phyloP scores from a whole-genome alignment of 2,113 vertebrate genomes.

The Bubo bubo region DNA sequence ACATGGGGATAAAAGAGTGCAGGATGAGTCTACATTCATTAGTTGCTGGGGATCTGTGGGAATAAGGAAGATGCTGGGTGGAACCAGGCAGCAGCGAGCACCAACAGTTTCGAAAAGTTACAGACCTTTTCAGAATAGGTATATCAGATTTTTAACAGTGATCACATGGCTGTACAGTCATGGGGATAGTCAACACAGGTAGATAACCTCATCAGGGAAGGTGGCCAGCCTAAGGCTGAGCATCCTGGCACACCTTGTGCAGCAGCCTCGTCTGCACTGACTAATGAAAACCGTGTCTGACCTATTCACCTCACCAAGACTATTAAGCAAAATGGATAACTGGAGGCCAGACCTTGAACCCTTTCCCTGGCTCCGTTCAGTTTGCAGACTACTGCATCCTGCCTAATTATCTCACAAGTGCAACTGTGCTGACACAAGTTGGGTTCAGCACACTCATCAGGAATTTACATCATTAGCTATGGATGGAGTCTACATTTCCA shows the following conservation, averaged over 20 bases:
- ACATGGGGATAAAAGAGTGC: neutral
- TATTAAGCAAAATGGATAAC: neutral
- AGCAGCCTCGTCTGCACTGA: neutral
- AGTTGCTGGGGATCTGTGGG: neutral
- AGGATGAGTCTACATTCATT: neutral
- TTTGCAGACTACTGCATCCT: neutral
- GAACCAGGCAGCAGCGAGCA: neutral
- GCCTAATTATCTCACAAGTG: neutral
- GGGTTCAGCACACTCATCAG: neutral
- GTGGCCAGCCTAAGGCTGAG: neutral
- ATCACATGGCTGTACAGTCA: rapidly evolving
- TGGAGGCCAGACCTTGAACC: neutral
- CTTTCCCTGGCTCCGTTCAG: rapidly evolving
- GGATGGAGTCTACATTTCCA: neutral
- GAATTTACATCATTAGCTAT: neutral
- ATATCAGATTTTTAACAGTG: neutral
- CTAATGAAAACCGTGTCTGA: neutral
- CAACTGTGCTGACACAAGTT: neutral
- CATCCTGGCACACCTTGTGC: neutral
- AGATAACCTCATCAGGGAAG: neutral
- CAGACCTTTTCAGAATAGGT: neutral
- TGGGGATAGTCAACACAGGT: neutral
- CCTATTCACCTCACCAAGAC: neutral
- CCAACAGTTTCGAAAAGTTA: neutral
- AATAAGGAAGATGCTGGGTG: neutral